Evolutionary conservation across 2,113 vertebrate genomes (phyloP).

Genomic region (Arvicanthis niloticus): DNA sequence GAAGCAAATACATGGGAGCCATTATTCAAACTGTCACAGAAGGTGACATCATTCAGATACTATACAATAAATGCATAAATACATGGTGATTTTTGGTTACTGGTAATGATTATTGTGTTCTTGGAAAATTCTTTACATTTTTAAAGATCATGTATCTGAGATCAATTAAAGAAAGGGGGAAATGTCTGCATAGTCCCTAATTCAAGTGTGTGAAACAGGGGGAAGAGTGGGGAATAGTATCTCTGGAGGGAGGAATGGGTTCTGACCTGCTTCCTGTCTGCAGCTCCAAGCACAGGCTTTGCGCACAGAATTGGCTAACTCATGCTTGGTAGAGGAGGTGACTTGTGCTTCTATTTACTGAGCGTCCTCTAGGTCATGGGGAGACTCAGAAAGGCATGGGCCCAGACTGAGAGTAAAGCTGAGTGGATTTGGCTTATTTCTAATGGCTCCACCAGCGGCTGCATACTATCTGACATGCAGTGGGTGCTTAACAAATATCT

Average conservation of each 20-base stretch:
- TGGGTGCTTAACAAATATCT: too few species aligned
- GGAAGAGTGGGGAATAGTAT: not conserved
- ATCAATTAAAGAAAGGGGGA: too few species aligned
- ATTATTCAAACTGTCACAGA: not conserved
- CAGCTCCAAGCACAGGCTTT: not conserved
- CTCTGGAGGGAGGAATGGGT: not conserved
- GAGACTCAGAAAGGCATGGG: too few species aligned
- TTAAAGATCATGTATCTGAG: not conserved
- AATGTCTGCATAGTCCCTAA: not conserved
- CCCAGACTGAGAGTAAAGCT: too few species aligned
- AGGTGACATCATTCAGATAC: not conserved
- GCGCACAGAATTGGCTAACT: not conserved
- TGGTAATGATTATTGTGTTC: not conserved
- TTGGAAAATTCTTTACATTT: not conserved
- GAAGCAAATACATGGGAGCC: not conserved
- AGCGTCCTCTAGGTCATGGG: too few species aligned
- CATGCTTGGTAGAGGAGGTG: too few species aligned
- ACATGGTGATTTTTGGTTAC: not conserved
- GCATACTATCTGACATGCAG: too few species aligned
- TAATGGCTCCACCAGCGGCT: too few species aligned
- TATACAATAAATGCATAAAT: not conserved
- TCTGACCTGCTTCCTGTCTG: not conserved
- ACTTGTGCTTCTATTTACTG: too few species aligned
- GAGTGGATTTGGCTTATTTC: too few species aligned
- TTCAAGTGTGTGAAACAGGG: not conserved